A percentile compares a stretch with the other conserved stretches of the same genome.
These are phyloP conservation scores for Salminus brasiliensis DNA, from an alignment of 2,113 vertebrate species.

Conservation along the genomic window DNA sequence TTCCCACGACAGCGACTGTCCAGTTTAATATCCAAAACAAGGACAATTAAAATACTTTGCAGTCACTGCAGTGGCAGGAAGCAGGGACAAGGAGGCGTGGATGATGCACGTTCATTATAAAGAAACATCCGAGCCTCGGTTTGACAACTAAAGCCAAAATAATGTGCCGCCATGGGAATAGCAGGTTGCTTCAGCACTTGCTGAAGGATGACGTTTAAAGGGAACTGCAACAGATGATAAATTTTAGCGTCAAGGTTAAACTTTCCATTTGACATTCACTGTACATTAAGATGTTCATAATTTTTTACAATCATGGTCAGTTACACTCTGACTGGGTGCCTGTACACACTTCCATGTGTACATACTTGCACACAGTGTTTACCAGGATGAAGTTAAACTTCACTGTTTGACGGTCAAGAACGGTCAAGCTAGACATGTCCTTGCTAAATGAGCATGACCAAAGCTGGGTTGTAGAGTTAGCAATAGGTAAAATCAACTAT, in stretches of 20 bases:
- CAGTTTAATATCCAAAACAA: conserved; percentile 51
- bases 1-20: conserved; percentile 39
- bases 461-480: no score
- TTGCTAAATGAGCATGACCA: no score
- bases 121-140: conserved; percentile 29
- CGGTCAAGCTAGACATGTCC: no score
- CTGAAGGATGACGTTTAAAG: conserved; percentile 26
- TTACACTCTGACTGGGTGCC: no score
- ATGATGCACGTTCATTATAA: conserved; percentile 59
- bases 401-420: no score
- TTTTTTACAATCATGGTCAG: no score
- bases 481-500: no score
- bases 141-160: conserved; percentile 48
- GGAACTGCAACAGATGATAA: conserved; percentile 33
- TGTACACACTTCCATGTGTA: no score
- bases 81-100: conserved; percentile 35
- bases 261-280: background rate
- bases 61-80: conserved; percentile 36
- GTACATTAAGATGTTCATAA: background rate
- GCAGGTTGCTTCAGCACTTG: conserved; percentile 8
- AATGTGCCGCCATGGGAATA: conserved; percentile 46
- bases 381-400: no score
- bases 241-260: background rate
- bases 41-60: conserved; percentile 60
- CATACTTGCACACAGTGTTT: no score